These are phyloP conservation scores for Meriones psammophilus DNA, from an alignment of 2,797 vertebrate species.

Conservation along the genomic window DNA sequence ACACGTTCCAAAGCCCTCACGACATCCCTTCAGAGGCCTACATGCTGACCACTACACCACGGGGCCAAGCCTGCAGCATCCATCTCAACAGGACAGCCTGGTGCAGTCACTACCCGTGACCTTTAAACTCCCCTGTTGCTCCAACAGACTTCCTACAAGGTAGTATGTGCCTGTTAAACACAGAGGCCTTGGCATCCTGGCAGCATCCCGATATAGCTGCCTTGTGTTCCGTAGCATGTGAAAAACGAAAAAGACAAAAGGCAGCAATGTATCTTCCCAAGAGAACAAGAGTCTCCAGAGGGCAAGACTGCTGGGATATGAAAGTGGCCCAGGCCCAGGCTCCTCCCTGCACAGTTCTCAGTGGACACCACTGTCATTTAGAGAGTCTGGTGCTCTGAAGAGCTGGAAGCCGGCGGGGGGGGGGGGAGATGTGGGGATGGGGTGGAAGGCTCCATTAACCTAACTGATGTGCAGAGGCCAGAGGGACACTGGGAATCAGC, in stretches of 20 bases:
- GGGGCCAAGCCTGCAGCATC: not conserved
- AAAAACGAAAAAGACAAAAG: not conserved
- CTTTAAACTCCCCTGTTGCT: slow-evolving; percentile 67
- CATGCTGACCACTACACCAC: not conserved
- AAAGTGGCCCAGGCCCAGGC: slow-evolving; percentile 20
- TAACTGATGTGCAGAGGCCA: slow-evolving; percentile 73
- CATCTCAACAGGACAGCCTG: not conserved
- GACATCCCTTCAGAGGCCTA: not conserved
- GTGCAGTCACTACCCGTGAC: not conserved
- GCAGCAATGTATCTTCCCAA: slow-evolving; percentile 78
- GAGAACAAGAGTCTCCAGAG: slow-evolving; percentile 81
- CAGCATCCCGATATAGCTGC: slow-evolving; percentile 65
- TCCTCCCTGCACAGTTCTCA: slow-evolving; percentile 70
- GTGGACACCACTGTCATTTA: slow-evolving; percentile 72
- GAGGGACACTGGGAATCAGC: slow-evolving; percentile 85
- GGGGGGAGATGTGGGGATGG: not conserved
- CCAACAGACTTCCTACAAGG: slow-evolving; percentile 36
- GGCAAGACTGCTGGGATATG: slow-evolving; percentile 76
- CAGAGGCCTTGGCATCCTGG: slow-evolving; percentile 45
- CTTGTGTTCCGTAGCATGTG: slow-evolving; percentile 72
- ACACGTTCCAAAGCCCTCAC: not conserved
- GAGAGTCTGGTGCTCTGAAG: slow-evolving; percentile 43
- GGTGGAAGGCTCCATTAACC: slow-evolving; percentile 77
- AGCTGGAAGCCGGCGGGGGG: slow-evolving; percentile 47
- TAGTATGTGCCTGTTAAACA: slow-evolving; percentile 13